Evolutionary conservation across 2,797 vertebrate genomes (phyloP).

Genomic region (Xenopus petersii): DNA sequence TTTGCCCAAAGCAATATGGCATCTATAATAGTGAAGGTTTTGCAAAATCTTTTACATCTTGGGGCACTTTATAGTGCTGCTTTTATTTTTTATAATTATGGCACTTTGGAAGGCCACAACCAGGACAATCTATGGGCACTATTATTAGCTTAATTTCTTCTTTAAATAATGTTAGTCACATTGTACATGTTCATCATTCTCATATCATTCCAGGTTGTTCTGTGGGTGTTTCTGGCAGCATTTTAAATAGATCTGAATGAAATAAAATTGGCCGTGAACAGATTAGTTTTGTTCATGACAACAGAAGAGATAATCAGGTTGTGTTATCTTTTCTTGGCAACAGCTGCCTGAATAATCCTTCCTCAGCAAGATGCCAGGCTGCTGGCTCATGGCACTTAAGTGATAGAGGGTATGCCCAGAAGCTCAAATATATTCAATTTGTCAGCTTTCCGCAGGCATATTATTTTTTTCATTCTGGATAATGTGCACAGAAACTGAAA

Average conservation of each 20-base stretch:
- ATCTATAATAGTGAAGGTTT: too few relatives aligned
- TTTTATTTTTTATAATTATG: too few relatives aligned
- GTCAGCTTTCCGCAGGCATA: conserved; percentile 34
- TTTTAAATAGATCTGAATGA: conserved; percentile 18
- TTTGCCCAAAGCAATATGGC: too few relatives aligned
- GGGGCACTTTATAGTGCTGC: too few relatives aligned
- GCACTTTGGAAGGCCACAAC: too few relatives aligned
- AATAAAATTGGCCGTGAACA: conserved; percentile 9
- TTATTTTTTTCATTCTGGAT: conserved; percentile 30
- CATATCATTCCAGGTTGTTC: too few relatives aligned
- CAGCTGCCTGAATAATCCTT: background rate
- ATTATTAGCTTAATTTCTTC: too few relatives aligned
- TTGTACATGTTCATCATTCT: too few relatives aligned
- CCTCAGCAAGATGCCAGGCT: background rate
- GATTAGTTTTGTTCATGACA: conserved; percentile 1
- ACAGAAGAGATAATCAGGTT: conserved; percentile 12
- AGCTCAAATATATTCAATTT: conserved; percentile 28
- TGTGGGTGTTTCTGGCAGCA: background rate
- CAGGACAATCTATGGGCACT: too few relatives aligned
- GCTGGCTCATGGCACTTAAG: conserved; percentile 20
- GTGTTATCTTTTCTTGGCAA: conserved; percentile 16
- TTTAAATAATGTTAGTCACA: too few relatives aligned
- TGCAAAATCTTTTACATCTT: too few relatives aligned
- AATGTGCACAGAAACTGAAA: conserved; percentile 18
- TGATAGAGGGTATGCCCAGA: conserved; percentile 27